These are phyloP conservation scores for Trichopria drosophilae DNA, from an alignment of 2,888 invertebrate species.

Conservation along the genomic window DNA sequence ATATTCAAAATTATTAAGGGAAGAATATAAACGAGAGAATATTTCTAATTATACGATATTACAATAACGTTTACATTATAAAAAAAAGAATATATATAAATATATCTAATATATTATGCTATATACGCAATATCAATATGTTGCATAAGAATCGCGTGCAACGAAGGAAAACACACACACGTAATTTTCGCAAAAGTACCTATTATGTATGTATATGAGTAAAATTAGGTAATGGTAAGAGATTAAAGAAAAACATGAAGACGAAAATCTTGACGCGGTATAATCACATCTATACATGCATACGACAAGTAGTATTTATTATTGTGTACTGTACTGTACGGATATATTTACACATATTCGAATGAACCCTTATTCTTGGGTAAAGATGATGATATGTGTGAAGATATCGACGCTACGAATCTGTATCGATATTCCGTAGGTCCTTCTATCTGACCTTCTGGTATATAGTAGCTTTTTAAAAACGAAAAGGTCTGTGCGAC, in stretches of 20 bases:
- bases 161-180: constrained; percentile 45
- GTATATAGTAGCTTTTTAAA: too few relatives aligned
- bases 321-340: constrained; percentile 55
- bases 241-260: constrained; percentile 32
- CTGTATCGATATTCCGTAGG: constrained; percentile 32
- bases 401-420: constrained; percentile 3
- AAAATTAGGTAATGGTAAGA: too few relatives aligned
- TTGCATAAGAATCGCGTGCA: constrained; percentile 54
- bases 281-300: constrained; percentile 46
- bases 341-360: constrained; percentile 44
- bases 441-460: constrained; percentile 35
- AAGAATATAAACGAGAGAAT: constrained; percentile 23
- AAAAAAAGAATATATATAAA: constrained; percentile 35
- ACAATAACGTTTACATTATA: constrained; percentile 16
- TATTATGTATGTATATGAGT: constrained; percentile 40
- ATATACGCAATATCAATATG: constrained; percentile 39
- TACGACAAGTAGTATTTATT: constrained; percentile 55
- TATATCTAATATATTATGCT: constrained; percentile 29
- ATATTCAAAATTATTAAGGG: too few relatives aligned
- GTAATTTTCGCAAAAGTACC: constrained; percentile 43
- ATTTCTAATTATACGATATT: constrained; percentile 3
- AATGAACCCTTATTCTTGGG: too few relatives aligned
- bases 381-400: constrained; percentile 12
- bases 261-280: constrained; percentile 42
- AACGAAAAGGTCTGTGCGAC: constrained; percentile 34